Conservation (phyloP, 2,888 invertebrate genomes). For the Cheiracanthium punctorium region DNA sequence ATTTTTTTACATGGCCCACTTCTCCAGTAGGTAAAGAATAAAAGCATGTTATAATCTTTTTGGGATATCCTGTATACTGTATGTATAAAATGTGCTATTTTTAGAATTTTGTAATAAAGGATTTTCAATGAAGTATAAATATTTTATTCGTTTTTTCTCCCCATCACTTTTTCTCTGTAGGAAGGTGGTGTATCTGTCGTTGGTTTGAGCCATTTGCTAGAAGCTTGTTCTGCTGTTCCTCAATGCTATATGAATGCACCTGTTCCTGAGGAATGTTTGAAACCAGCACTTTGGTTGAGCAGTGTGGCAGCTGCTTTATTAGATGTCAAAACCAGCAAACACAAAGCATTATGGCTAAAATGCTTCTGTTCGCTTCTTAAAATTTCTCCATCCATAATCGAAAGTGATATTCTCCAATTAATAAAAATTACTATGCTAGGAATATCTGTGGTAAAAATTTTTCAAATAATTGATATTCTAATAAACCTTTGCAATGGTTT, state of each 20-base stretch:
- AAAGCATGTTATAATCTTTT: too few relatives aligned
- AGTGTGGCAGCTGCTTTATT: slow-evolving; percentile 26
- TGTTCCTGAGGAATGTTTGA: slow-evolving; percentile 12
- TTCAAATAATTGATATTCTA: too few relatives aligned
- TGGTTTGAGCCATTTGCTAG: slow-evolving; percentile 25
- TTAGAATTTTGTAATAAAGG: too few relatives aligned
- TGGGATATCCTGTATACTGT: too few relatives aligned
- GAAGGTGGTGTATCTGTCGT: neutral
- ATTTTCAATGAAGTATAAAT: too few relatives aligned
- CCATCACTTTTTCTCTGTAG: neutral
- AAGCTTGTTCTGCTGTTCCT: slow-evolving; percentile 28
- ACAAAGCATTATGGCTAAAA: slow-evolving; percentile 28
- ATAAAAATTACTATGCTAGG: slow-evolving; percentile 31
- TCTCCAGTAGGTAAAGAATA: too few relatives aligned
- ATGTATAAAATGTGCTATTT: too few relatives aligned
- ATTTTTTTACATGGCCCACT: too few relatives aligned
- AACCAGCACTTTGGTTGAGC: slow-evolving; percentile 37
- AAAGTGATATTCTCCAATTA: slow-evolving; percentile 26
- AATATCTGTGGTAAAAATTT: slow-evolving; percentile 42
- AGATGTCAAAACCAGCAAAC: slow-evolving; percentile 12
- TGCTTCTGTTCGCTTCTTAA: slow-evolving; percentile 33
- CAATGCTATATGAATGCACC: slow-evolving; percentile 19
- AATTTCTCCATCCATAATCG: slow-evolving; percentile 34
- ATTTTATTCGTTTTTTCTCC: neutral
- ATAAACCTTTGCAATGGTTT: too few relatives aligned